These are phyloP conservation scores for Artibeus jamaicensis DNA, from an alignment of 2,797 vertebrate genomes.

Conservation along the genomic window DNA sequence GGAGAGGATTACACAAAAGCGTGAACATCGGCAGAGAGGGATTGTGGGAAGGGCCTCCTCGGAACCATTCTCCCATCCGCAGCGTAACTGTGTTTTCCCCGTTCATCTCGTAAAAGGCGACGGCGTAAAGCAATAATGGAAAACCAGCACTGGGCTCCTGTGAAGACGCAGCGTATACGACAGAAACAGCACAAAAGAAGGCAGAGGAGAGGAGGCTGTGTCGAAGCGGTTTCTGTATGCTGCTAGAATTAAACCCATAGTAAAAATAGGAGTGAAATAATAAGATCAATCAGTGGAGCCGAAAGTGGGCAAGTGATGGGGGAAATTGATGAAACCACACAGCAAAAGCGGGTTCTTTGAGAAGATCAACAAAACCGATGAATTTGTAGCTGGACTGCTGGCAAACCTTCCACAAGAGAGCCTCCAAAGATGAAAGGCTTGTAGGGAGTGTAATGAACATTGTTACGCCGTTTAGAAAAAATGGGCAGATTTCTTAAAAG, in stretches of 20 bases:
- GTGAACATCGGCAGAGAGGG: background rate
- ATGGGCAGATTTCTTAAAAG: background rate
- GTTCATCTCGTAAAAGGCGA: conserved; percentile 12
- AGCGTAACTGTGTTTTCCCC: background rate
- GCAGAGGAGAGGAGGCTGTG: background rate
- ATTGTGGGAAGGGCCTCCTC: background rate
- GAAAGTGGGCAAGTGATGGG: background rate
- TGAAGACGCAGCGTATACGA: background rate
- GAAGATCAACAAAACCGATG: background rate
- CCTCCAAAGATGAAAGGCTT: background rate
- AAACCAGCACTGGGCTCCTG: background rate
- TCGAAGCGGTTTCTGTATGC: background rate
- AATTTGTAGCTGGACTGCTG: background rate
- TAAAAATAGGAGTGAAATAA: background rate
- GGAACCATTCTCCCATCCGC: background rate
- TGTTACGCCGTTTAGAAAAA: background rate
- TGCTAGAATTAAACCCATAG: background rate
- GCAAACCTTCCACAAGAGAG: background rate
- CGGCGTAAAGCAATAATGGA: background rate
- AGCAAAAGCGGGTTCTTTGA: background rate
- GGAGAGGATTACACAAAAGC: background rate
- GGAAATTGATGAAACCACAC: background rate
- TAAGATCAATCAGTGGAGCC: background rate
- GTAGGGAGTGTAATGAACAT: background rate
- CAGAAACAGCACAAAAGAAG: background rate